These are phyloP conservation scores for Pantala flavescens DNA, from an alignment of 1,140 invertebrate species.

Conservation along the genomic window DNA sequence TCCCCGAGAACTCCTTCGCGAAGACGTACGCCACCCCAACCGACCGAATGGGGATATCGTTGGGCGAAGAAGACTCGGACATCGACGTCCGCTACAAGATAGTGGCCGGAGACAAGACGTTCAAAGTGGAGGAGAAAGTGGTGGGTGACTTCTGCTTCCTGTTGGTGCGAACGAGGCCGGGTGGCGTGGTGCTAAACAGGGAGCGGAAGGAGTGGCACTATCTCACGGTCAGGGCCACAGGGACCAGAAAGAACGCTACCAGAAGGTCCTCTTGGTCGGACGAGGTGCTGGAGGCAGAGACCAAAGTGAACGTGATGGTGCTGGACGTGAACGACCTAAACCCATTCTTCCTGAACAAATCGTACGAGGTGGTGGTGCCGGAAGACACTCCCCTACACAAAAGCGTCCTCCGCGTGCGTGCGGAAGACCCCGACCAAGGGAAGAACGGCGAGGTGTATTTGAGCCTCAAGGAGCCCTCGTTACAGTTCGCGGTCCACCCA, in stretches of 20 bases:
- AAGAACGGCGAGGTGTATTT: conserved; percentile 95
- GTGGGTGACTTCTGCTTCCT: conserved; percentile 93
- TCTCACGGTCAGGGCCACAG: conserved; percentile 67
- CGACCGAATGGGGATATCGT: conserved; percentile 56
- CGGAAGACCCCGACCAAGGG: conserved; percentile 89
- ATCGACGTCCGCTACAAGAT: conserved; percentile 67
- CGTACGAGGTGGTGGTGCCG: conserved; percentile 75
- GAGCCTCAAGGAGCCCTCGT: conserved; percentile 70
- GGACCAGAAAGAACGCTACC: conserved; percentile 34
- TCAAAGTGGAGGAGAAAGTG: conserved; percentile 76
- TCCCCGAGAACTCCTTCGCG: conserved; percentile 81
- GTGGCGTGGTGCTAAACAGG: conserved; percentile 74
- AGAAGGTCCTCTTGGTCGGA: conserved; percentile 29
- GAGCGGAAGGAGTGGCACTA: conserved; percentile 77
- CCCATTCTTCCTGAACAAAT: conserved; percentile 78
- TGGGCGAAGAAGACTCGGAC: conserved; percentile 38
- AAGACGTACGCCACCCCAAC: conserved; percentile 63
- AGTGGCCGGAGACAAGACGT: conserved; percentile 77
- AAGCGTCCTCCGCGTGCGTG: conserved; percentile 63
- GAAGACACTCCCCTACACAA: conserved; percentile 80
- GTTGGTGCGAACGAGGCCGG: conserved; percentile 72
- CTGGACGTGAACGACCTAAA: conserved; percentile 85
- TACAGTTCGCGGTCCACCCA: conserved; percentile 84
- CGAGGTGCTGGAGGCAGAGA: conserved; percentile 51
- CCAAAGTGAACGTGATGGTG: conserved; percentile 66